phyloP scores from a whole-genome alignment of 2,888 invertebrate species.

The Latheticus oryzae region DNA sequence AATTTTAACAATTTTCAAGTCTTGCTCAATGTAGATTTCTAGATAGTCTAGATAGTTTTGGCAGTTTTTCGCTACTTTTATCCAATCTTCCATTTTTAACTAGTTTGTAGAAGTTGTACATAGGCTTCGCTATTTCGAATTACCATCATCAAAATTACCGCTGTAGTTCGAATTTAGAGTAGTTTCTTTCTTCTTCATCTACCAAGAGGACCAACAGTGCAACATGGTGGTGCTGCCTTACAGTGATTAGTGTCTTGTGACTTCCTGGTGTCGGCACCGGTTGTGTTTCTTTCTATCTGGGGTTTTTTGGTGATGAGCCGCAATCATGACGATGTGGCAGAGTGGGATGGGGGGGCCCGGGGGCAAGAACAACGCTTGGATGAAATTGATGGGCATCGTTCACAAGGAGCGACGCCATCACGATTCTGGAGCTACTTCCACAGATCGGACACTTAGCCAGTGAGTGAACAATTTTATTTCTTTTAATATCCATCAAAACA shows the following conservation, averaged over 20 bases:
- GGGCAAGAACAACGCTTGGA: constrained; percentile 83
- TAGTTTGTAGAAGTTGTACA: constrained; percentile 49
- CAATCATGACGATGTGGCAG: constrained; percentile 80
- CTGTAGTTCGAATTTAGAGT: constrained; percentile 35
- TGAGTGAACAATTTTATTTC: constrained; percentile 66
- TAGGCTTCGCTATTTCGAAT: constrained; percentile 41
- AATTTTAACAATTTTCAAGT: constrained; percentile 49
- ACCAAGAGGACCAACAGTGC: constrained; percentile 21
- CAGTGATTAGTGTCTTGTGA: constrained; percentile 39
- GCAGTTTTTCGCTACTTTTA: constrained; percentile 49
- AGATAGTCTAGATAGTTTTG: constrained; percentile 47
- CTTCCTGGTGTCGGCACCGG: constrained; percentile 42
- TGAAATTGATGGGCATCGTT: constrained; percentile 85
- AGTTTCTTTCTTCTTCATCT: background rate
- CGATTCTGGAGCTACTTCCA: constrained; percentile 71
- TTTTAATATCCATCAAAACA: too few relatives aligned
- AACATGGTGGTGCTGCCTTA: constrained; percentile 28
- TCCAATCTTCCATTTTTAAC: constrained; percentile 55
- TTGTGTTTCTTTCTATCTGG: constrained; percentile 44
- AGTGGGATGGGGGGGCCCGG: constrained; percentile 81
- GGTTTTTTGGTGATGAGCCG: constrained; percentile 58
- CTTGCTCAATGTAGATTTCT: constrained; percentile 57
- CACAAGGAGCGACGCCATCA: constrained; percentile 80
- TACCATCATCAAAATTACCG: constrained; percentile 33
- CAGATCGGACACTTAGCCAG: constrained; percentile 77